Evolutionary conservation across 1,140 invertebrate genomes (phyloP), one percentile per base, ranked within the genome.

Genomic region (Scylla paramamosain): DNA sequence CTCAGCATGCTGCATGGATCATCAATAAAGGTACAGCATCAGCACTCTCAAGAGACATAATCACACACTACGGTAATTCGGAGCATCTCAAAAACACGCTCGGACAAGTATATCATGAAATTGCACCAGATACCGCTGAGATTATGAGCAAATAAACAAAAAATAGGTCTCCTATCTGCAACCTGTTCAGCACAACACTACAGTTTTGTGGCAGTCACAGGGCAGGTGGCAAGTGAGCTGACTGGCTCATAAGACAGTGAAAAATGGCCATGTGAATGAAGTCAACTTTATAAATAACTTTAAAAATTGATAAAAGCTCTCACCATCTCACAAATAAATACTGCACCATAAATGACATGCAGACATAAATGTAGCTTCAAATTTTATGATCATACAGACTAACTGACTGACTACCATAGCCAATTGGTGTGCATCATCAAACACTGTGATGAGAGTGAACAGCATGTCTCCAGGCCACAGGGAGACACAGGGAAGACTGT

Each of bases 51-150:
- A 67, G 52, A 82, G 31, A 77, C 90, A 91, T 16, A 39, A 91
- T 59, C 28, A 77, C 28, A 87, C 7, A 16, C 12, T 77, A 77
- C n/a, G 52, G 59, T 39, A 91, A 91, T 77, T 91, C 90, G 10
- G 29, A 91, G 90, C 90, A 91, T 91, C 32, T 77, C 29, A 25
- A 39, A 14, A 77, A 32, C 28, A 25, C 46, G 8, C 10, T n/a
- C 29, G 4, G 8, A 28, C 39, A 90, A 25, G n/a, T n/a, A 20
- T 48, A n/a, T 48, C 16, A 12, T 14, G 52, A 77, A 20, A 77
- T 77, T 91, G n/a, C 89, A 59, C n/a, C 89, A 91, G 46, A 29
- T 91, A n/a, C 89, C 48, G 32, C n/a, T 28, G 45, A 28, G 31
- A 28, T 59, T 29, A 10, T 91, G 46, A 91, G 39, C 89, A 87